These are phyloP conservation scores for Toxostoma redivivum DNA, from an alignment of 2,113 vertebrate species.

Conservation along the genomic window DNA sequence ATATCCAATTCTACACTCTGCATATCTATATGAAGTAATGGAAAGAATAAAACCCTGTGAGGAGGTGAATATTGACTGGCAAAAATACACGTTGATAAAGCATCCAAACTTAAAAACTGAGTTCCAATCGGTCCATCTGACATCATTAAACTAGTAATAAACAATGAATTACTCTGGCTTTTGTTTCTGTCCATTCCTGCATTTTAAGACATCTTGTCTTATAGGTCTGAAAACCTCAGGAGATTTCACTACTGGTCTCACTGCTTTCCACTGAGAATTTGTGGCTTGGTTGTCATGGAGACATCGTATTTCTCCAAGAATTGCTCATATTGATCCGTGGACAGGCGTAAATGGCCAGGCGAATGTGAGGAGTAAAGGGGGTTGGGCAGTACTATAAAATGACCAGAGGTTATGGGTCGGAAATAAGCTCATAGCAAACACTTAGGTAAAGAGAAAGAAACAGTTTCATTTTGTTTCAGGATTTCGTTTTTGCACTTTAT, in stretches of 20 bases:
- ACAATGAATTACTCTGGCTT: constrained; percentile 76
- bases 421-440: constrained; percentile 79
- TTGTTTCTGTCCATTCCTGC: constrained; percentile 77
- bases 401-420: constrained; percentile 78
- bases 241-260: constrained; percentile 82
- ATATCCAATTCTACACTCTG: neutral
- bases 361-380: constrained; percentile 86
- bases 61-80: constrained; percentile 41
- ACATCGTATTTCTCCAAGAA: constrained; percentile 97
- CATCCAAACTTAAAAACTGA: constrained; percentile 67
- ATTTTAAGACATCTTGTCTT: constrained; percentile 82
- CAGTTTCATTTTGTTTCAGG: constrained; percentile 73
- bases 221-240: constrained; percentile 79
- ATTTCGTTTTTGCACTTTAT: constrained; percentile 72
- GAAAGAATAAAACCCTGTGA: neutral
- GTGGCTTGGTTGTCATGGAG: constrained; percentile 96
- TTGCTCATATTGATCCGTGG: constrained; percentile 98
- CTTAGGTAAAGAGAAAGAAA: constrained; percentile 77
- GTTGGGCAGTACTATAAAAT: constrained; percentile 76
- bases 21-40: neutral
- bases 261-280: constrained; percentile 87
- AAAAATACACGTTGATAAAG: constrained; percentile 54
- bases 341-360: constrained; percentile 92
- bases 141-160: constrained; percentile 77
- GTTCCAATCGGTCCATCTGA: constrained; percentile 54